These are phyloP conservation scores for Callochromis pleurospilus DNA, from an alignment of 2,113 vertebrate genomes.

Conservation along the genomic window DNA sequence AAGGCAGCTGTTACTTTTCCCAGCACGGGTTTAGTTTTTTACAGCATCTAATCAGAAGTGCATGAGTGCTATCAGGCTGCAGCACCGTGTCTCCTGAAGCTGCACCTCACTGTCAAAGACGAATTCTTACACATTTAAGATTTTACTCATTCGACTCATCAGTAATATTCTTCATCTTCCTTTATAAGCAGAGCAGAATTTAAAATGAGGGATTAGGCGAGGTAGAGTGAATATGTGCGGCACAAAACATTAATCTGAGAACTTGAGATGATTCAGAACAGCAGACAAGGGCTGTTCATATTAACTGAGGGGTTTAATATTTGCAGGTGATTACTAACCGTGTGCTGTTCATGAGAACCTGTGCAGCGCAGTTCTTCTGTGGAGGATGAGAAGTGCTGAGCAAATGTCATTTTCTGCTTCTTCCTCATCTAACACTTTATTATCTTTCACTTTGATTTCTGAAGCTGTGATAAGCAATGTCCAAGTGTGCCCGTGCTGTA, in stretches of 20 bases:
- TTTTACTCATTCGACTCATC: slow-evolving; percentile 10
- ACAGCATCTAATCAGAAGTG: not conserved
- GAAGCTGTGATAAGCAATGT: not conserved
- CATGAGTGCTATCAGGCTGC: not conserved
- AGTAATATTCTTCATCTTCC: slow-evolving; percentile 25
- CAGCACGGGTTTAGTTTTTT: not conserved
- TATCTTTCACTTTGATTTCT: not conserved
- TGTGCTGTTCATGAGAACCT: not conserved
- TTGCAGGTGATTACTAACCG: slow-evolving; percentile 3
- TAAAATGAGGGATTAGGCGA: slow-evolving; percentile 39
- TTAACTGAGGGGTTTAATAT: slow-evolving; percentile 18
- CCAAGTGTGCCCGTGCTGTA: not conserved
- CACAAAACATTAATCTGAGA: slow-evolving; percentile 40
- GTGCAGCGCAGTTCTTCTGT: not conserved
- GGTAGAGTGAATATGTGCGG: not conserved
- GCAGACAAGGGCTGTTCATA: slow-evolving; percentile 17
- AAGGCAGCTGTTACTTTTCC: not conserved
- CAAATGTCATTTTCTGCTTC: not conserved
- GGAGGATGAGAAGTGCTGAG: not conserved
- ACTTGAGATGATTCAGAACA: slow-evolving; percentile 26
- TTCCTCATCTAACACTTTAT: not conserved
- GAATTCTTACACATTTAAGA: not conserved
- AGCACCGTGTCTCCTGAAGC: not conserved
- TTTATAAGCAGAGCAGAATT: slow-evolving; percentile 28
- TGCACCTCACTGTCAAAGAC: not conserved